phyloP scores from a whole-genome alignment of 2,113 vertebrate species.

The Coptodon bakossiorum region DNA sequence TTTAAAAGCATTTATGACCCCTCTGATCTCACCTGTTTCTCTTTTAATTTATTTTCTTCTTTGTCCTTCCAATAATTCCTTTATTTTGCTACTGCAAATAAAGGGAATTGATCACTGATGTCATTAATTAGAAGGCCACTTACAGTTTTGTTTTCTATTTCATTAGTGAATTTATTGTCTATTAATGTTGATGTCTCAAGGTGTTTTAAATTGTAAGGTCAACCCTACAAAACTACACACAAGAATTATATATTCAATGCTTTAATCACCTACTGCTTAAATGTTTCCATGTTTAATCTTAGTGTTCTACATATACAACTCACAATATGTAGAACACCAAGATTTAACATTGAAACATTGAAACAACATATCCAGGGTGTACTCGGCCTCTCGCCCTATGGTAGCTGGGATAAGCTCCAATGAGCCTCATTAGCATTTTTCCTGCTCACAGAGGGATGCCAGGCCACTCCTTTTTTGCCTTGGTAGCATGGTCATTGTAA shows the following conservation, averaged over 20 bases:
- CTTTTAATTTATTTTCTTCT: neutral
- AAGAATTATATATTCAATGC: neutral
- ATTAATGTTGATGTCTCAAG: neutral
- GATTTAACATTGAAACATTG: neutral
- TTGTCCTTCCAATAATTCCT: neutral
- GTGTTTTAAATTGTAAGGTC: neutral
- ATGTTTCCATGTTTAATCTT: neutral
- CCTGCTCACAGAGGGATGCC: neutral
- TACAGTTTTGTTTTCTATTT: neutral
- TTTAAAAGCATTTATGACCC: neutral
- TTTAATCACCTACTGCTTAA: neutral
- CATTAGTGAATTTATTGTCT: neutral
- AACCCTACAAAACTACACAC: neutral
- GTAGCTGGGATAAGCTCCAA: neutral
- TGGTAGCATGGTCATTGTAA: neutral
- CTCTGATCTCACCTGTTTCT: neutral
- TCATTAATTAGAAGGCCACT: neutral
- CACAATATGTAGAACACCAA: neutral
- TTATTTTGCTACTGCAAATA: neutral
- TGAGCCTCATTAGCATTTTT: neutral
- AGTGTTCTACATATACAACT: neutral
- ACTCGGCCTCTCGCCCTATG: neutral
- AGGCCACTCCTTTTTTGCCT: neutral
- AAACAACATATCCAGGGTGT: neutral
- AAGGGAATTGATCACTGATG: neutral